Evolutionary conservation across 2,888 invertebrate species (phyloP).

Genomic region (Ectropis crepuscularia): DNA sequence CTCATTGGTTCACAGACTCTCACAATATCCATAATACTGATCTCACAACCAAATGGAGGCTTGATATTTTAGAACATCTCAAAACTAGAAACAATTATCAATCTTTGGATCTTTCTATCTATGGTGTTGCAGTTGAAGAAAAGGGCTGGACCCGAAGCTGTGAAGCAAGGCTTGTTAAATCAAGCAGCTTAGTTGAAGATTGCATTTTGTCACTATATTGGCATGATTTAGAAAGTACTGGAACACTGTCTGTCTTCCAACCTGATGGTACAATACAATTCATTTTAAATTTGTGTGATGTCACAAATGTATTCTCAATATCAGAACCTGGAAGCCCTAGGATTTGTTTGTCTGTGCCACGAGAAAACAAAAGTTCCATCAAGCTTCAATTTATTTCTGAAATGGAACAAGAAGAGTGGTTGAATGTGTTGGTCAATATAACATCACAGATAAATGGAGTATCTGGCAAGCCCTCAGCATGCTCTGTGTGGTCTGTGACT

Average conservation of each 20-base stretch:
- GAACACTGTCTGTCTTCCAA: conserved; percentile 90
- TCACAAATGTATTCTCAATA: conserved; percentile 90
- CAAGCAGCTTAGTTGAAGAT: conserved; percentile 87
- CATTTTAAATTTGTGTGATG: conserved; percentile 89
- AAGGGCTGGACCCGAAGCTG: conserved; percentile 94
- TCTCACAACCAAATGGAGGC: conserved; percentile 90
- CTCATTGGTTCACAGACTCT: conserved; percentile 91
- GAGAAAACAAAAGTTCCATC: conserved; percentile 85
- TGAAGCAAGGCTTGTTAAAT: conserved; percentile 88
- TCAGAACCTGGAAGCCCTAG: conserved; percentile 93
- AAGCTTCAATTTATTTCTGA: conserved; percentile 92
- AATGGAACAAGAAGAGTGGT: conserved; percentile 95
- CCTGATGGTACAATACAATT: conserved; percentile 92
- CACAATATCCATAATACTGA: conserved; percentile 86
- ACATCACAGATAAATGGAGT: conserved; percentile 90
- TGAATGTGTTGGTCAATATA: conserved; percentile 91
- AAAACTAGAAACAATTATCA: conserved; percentile 82
- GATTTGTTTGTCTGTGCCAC: conserved; percentile 89
- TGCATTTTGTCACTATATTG: conserved; percentile 93
- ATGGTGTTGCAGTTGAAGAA: conserved; percentile 92
- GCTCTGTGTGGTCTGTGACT: conserved; percentile 92
- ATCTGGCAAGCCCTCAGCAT: conserved; percentile 88
- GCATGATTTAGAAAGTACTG: conserved; percentile 89
- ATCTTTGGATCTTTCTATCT: conserved; percentile 83
- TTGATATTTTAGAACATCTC: conserved; percentile 88